Base-by-base conservation (phyloP, 2,888 invertebrate species). In the Coelinius sp. region DNA sequence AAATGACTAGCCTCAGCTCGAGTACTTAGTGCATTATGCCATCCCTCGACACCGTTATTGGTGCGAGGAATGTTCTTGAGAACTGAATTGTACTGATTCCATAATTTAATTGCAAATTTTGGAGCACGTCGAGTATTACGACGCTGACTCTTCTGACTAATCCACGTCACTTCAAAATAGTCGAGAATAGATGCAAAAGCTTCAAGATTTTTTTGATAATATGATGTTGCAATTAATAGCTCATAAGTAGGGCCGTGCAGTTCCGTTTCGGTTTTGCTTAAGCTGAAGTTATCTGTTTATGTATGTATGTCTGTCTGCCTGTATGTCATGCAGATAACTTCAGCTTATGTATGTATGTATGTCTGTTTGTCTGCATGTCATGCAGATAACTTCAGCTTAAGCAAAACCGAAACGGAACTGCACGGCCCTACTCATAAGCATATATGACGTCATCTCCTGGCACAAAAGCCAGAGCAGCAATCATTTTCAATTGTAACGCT, bases 381-480 rank as follows among this genome's bases (percentile, higher is more conserved):
- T n/a, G n/a, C n/a, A n/a, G n/a, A n/a, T n/a, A n/a, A n/a, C n/a
- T n/a, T n/a, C n/a, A n/a, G n/a, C n/a, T n/a, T n/a, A n/a, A n/a
- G n/a, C n/a, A n/a, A n/a, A n/a, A n/a, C n/a, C n/a, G n/a, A n/a
- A n/a, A n/a, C n/a, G n/a, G n/a, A n/a, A n/a, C n/a, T n/a, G n/a
- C n/a, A n/a, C n/a, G n/a, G n/a, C n/a, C n/a, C n/a, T n/a, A n/a
- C n/a, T n/a, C n/a, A n/a, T 69, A 73, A 2, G 27, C 52, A 22
- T 64, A 49, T 3, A 65, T 10, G 6, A 70, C 73, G 14, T 69
- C 59, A n/a, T 2, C 17, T n/a, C 27, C 49, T 14, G 69, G 65
- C 1, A 73, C 66, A 38, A 73, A 73, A 31, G 66, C 73, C 14
- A 66, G 14, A 14, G 75, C 73, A 17, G 24, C 44, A 22, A 75